Evolutionary conservation across 2,113 vertebrate genomes (phyloP).

Genomic region (Hirundichthys speculiger): DNA sequence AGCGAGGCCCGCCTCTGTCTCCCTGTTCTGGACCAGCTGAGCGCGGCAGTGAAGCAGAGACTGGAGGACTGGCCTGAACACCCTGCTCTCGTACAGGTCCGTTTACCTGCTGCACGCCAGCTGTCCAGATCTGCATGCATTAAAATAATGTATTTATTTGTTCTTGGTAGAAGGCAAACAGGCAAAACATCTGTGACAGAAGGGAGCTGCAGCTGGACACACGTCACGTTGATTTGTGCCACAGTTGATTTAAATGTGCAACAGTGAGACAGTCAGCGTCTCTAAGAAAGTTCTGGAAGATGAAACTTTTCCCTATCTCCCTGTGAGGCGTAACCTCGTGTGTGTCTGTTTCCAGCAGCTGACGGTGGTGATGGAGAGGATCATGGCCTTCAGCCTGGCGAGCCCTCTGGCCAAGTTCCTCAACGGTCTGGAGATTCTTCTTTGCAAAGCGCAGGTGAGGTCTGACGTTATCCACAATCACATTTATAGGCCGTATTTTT

Average conservation of each 20-base stretch:
- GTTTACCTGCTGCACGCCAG: background rate
- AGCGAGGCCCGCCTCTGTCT: slow-evolving; percentile 87
- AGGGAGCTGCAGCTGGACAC: too few relatives aligned
- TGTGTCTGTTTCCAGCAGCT: slow-evolving; percentile 79
- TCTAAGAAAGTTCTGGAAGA: too few relatives aligned
- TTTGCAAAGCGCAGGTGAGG: slow-evolving; percentile 93
- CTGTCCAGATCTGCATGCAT: too few relatives aligned
- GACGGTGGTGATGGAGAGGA: slow-evolving; percentile 89
- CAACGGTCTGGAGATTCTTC: slow-evolving; percentile 96
- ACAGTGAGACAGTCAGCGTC: too few relatives aligned
- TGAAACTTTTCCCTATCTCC: too few relatives aligned
- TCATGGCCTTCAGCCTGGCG: slow-evolving; percentile 88
- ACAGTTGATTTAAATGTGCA: too few relatives aligned
- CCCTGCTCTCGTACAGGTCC: slow-evolving; percentile 91
- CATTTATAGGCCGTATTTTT: too few relatives aligned
- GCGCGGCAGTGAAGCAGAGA: slow-evolving; percentile 79
- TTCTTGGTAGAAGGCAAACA: too few relatives aligned
- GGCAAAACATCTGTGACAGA: too few relatives aligned
- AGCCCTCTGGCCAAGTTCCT: slow-evolving; percentile 94
- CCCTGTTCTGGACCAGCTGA: slow-evolving; percentile 85
- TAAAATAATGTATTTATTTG: too few relatives aligned
- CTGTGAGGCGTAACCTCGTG: background rate
- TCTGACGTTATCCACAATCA: background rate
- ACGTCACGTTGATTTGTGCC: too few relatives aligned
- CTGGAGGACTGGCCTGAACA: slow-evolving; percentile 95